Percentiles rank a stretch among this genome's conserved stretches.
Evolutionary conservation across 2,888 invertebrate genomes (phyloP).

Genomic region (Netelia melanura): DNA sequence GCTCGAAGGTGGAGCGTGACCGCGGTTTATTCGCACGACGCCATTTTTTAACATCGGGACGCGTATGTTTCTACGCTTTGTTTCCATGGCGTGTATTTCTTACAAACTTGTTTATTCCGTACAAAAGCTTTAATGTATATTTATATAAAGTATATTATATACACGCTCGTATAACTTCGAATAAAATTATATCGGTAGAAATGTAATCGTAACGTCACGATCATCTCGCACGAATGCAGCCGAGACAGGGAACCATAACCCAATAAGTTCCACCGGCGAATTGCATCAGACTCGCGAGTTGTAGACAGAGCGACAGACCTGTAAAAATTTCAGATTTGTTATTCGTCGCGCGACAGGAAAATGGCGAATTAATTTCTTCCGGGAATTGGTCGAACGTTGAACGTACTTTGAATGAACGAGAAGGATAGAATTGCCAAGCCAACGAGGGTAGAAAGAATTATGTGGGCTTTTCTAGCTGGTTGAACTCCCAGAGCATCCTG

Average conservation of each 20-base stretch:
- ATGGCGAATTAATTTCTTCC: neutral
- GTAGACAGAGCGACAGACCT: slow-evolving; percentile 71
- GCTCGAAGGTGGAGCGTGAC: neutral
- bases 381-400: neutral
- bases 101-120: slow-evolving; percentile 39
- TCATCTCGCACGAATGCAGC: slow-evolving; percentile 69
- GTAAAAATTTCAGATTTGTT: slow-evolving; percentile 35
- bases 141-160: slow-evolving; percentile 2
- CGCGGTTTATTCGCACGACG: slow-evolving; percentile 6
- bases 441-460: slow-evolving; percentile 74
- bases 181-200: neutral
- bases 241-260: slow-evolving; percentile 71
- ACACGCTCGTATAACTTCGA: neutral
- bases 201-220: neutral
- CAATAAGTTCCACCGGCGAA: slow-evolving; percentile 76
- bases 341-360: neutral
- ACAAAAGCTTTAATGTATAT: slow-evolving; percentile 19
- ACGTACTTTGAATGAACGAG: slow-evolving; percentile 73
- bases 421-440: slow-evolving; percentile 73
- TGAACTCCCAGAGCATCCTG: slow-evolving; percentile 75
- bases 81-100: neutral
- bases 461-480: slow-evolving; percentile 70
- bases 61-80: neutral
- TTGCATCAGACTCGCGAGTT: slow-evolving; percentile 70
- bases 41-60: neutral